A percentile compares a stretch with the other conserved stretches of the same genome.
These are phyloP conservation scores for Ctenopoma kingsleyae DNA, from an alignment of 2,797 vertebrate species.

Conservation along the genomic window DNA sequence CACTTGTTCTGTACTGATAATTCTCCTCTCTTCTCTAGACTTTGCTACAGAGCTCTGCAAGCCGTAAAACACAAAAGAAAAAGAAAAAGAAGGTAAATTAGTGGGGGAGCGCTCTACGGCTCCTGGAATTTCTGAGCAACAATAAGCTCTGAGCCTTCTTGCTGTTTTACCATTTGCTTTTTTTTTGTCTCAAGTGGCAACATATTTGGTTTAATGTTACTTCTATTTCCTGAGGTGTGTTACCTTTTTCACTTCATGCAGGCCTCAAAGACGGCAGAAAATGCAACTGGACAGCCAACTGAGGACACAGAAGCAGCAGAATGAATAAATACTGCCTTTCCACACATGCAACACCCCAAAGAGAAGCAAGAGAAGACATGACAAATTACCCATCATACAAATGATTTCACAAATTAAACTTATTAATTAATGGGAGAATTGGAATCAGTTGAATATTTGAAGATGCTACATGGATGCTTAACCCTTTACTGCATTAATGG, in stretches of 20 bases:
- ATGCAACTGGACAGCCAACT: slow-evolving; percentile 71
- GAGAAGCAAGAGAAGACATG: slow-evolving; percentile 57
- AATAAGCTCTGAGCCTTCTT: neutral
- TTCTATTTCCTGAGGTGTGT: neutral
- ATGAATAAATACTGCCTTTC: slow-evolving; percentile 67
- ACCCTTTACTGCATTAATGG: slow-evolving; percentile 65
- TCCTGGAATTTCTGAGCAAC: neutral
- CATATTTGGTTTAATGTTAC: neutral
- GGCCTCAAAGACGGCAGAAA: slow-evolving; percentile 81
- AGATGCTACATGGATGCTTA: slow-evolving; percentile 32
- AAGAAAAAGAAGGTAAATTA: slow-evolving; percentile 98
- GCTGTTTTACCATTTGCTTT: neutral
- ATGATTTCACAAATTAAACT: slow-evolving; percentile 48
- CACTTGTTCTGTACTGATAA: neutral
- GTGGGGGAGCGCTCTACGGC: too few relatives aligned
- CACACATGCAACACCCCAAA: slow-evolving; percentile 68
- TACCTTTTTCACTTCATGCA: slow-evolving; percentile 18
- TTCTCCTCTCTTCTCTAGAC: slow-evolving; percentile 78
- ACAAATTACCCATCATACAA: slow-evolving; percentile 34
- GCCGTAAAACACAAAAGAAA: slow-evolving; percentile 96
- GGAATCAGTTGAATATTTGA: slow-evolving; percentile 23
- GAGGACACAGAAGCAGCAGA: slow-evolving; percentile 71
- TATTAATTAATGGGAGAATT: slow-evolving; percentile 29
- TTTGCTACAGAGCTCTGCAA: slow-evolving; percentile 96
- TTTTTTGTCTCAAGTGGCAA: neutral